A percentile compares a stretch with the other conserved stretches of the same genome.
phyloP scores from a whole-genome alignment of 2,797 vertebrate species.

The Ispidina lecontei region DNA sequence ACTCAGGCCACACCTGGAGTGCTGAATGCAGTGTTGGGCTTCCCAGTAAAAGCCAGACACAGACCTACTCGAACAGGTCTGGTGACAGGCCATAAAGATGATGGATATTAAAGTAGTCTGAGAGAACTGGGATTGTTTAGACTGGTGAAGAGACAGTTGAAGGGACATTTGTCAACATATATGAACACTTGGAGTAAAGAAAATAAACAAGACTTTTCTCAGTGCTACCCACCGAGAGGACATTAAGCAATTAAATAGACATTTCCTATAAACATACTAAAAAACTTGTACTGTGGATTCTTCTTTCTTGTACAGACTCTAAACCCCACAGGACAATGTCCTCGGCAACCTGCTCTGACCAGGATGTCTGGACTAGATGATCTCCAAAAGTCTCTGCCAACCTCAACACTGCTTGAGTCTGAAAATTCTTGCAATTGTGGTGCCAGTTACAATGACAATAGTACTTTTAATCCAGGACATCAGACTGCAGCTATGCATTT shows the following conservation, averaged over 20 bases:
- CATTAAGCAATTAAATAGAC: not conserved
- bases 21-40: not conserved
- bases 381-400: not conserved
- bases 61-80: not conserved
- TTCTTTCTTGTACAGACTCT: not conserved
- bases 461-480: not conserved
- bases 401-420: not conserved
- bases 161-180: not conserved
- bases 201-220: not conserved
- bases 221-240: not conserved
- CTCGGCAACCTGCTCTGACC: not conserved
- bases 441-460: not conserved
- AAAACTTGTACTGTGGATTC: not conserved
- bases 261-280: not conserved
- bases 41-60: rapidly evolving
- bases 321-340: not conserved
- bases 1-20: not conserved
- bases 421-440: not conserved
- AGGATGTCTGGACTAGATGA: not conserved
- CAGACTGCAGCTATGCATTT: not conserved
- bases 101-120: not conserved
- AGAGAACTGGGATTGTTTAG: not conserved
- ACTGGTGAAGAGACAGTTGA: not conserved
- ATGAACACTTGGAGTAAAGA: not conserved
- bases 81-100: not conserved